Evolutionary conservation across 2,797 vertebrate species (phyloP).

Genomic region (Acanthis flammea): DNA sequence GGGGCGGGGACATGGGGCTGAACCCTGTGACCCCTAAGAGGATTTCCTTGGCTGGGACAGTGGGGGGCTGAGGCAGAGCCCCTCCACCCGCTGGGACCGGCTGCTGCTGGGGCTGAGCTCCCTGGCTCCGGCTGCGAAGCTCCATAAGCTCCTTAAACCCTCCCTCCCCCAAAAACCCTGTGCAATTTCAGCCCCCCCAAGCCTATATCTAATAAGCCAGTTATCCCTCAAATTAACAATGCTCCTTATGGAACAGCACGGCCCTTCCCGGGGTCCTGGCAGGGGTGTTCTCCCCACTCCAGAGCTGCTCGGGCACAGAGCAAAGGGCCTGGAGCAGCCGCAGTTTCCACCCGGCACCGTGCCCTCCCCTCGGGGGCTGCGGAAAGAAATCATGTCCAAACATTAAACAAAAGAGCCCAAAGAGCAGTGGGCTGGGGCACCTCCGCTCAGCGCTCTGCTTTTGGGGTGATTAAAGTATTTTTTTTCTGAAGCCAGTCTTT

Average conservation of each 20-base stretch:
- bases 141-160: slow-evolving; percentile 49
- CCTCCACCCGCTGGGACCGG: neutral
- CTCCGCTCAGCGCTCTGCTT: slow-evolving; percentile 24
- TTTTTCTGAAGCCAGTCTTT: neutral
- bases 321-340: neutral
- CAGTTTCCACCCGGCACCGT: neutral
- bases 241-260: neutral
- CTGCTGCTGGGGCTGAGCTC: slow-evolving; percentile 11
- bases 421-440: neutral
- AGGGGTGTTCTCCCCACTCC: neutral
- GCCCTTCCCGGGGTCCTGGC: neutral
- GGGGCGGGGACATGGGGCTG: neutral
- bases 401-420: neutral
- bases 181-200: neutral
- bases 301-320: neutral
- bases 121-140: neutral
- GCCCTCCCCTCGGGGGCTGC: neutral
- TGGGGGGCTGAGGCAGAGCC: neutral
- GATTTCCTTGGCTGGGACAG: slow-evolving; percentile 7
- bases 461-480: neutral
- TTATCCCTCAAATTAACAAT: neutral
- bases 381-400: neutral
- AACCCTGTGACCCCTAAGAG: slow-evolving; percentile 14
- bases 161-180: neutral
- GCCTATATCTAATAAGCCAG: neutral